phyloP scores from a whole-genome alignment of 92 coral and sea anemone genomes.

The Actinernus sp. region DNA sequence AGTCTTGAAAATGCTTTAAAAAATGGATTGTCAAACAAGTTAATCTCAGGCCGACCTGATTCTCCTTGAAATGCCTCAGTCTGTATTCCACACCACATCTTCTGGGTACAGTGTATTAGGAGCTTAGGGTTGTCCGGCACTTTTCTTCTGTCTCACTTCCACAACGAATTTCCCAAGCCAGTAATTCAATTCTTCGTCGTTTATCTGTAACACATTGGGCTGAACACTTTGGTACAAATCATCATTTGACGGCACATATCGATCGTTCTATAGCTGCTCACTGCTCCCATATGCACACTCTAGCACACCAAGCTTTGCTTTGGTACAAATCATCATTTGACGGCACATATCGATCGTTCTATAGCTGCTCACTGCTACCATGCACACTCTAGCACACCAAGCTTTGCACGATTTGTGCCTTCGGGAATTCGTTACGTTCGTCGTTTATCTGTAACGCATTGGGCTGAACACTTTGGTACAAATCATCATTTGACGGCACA shows the following conservation, averaged over 20 bases:
- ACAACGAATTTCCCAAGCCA: constrained; percentile 44
- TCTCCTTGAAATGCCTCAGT: constrained; percentile 8
- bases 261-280: constrained; percentile 44
- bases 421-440: too few relatives aligned
- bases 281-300: constrained; percentile 19
- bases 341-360: constrained; percentile 6
- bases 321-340: too few relatives aligned
- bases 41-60: constrained; percentile 31
- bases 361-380: constrained; percentile 36
- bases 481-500: too few relatives aligned
- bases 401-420: too few relatives aligned
- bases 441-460: neutral
- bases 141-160: constrained; percentile 27
- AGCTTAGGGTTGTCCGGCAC: constrained; percentile 22
- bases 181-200: constrained; percentile 23
- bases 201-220: constrained; percentile 5
- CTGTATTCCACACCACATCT: constrained; percentile 34
- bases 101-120: constrained; percentile 16
- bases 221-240: constrained; percentile 17
- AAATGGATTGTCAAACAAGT: constrained; percentile 10
- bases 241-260: neutral
- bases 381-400: constrained; percentile 45
- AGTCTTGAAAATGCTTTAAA: constrained; percentile 39
- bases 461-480: neutral
- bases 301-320: constrained; percentile 40